A percentile compares a stretch with the other conserved stretches of the same genome.
Conservation (phyloP, 2,113 vertebrate genomes). For the Seriola quinqueradiata region DNA sequence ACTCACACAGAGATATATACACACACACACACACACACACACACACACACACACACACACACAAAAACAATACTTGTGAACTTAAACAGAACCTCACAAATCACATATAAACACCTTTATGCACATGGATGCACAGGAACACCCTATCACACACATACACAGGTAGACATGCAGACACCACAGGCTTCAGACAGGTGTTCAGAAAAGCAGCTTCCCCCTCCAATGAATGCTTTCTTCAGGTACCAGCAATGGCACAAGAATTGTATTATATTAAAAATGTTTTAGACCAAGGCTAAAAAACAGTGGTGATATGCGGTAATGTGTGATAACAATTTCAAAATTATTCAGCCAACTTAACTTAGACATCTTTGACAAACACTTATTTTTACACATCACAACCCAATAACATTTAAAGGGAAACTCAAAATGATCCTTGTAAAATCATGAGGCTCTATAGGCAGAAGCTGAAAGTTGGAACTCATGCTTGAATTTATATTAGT, state of each 20-base stretch:
- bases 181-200: slow-evolving; percentile 1
- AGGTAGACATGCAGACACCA: neutral
- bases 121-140: neutral
- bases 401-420: no score
- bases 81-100: neutral
- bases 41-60: no score
- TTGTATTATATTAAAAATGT: neutral
- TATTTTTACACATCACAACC: no score
- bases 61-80: neutral
- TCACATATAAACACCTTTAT: neutral
- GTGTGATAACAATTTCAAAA: no score
- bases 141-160: neutral
- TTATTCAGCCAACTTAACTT: no score
- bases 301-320: no score
- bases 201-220: neutral
- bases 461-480: neutral
- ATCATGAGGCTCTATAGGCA: no score
- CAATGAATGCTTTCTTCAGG: neutral
- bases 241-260: neutral
- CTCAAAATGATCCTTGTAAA: no score
- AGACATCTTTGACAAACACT: no score
- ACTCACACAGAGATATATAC: neutral
- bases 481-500: neutral
- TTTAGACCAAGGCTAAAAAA: no score
- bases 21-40: neutral